A percentile compares a stretch with the other conserved stretches of the same genome.
Conservation (phyloP, 2,888 invertebrate genomes). For the Agapetus fuscipes region DNA sequence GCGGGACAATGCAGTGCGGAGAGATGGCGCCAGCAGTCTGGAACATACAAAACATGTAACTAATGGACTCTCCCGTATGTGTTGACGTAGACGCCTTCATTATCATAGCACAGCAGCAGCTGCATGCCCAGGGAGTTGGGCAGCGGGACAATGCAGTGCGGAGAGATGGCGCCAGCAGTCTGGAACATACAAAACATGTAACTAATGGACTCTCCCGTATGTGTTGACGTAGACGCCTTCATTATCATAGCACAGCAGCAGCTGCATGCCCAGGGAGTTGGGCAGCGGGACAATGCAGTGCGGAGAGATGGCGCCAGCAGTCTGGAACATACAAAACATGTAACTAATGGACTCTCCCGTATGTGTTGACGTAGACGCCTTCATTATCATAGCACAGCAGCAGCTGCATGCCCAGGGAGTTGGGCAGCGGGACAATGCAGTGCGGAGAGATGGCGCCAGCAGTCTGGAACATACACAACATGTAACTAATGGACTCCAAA, state of each 20-base stretch:
- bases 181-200: too few species aligned
- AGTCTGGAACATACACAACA: conserved; percentile 52
- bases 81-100: conserved; percentile 95
- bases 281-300: conserved; percentile 99
- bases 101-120: conserved; percentile 96
- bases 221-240: conserved; percentile 97
- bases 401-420: conserved; percentile 97
- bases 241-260: conserved; percentile 97
- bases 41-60: too few species aligned
- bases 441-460: conserved; percentile 95
- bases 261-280: conserved; percentile 96
- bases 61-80: conserved; percentile 73
- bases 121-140: conserved; percentile 99
- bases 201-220: conserved; percentile 62
- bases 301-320: conserved; percentile 90
- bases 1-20: conserved; percentile 98
- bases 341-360: too few species aligned
- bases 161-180: conserved; percentile 92
- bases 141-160: conserved; percentile 98
- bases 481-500: conserved; percentile 1
- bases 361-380: conserved; percentile 89
- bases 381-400: conserved; percentile 99
- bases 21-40: conserved; percentile 91
- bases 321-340: too few species aligned
- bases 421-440: conserved; percentile 98